These are phyloP conservation scores for Caiman crocodilus DNA, from an alignment of 2,797 vertebrate genomes.

Conservation along the genomic window DNA sequence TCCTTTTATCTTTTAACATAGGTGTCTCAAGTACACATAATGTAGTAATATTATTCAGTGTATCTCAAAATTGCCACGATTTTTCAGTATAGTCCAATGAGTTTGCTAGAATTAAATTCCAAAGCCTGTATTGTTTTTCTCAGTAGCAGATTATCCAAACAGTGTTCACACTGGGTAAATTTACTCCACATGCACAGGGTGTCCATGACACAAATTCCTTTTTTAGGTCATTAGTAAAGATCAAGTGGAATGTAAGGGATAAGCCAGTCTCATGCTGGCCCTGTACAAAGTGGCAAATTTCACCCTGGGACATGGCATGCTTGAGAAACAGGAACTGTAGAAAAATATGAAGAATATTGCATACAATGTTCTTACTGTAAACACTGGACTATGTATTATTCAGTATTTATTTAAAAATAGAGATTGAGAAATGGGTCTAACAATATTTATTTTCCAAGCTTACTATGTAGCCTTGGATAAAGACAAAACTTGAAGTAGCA, in stretches of 20 bases:
- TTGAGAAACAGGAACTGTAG: not conserved
- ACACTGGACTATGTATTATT: not conserved
- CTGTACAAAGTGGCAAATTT: not conserved
- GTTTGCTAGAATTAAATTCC: slow-evolving; percentile 28
- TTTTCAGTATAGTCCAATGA: not conserved
- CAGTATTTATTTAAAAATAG: slow-evolving; percentile 56
- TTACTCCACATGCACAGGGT: not conserved
- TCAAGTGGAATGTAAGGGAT: not conserved
- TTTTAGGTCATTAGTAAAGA: not conserved
- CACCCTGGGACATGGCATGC: not conserved
- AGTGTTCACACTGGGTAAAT: slow-evolving; percentile 36
- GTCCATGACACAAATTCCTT: not conserved
- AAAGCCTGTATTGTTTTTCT: slow-evolving; percentile 13
- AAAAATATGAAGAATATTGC: slow-evolving; percentile 12
- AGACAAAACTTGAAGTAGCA: slow-evolving; percentile 57
- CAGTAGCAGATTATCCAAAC: slow-evolving; percentile 3
- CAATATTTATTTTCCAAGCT: slow-evolving; percentile 37
- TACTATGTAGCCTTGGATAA: slow-evolving; percentile 56
- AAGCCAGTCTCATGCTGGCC: not conserved
- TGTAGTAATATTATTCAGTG: slow-evolving; percentile 43
- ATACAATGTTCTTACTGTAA: slow-evolving; percentile 23
- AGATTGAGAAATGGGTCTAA: slow-evolving; percentile 51
- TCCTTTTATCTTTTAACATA: slow-evolving; percentile 38
- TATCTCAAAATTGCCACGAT: slow-evolving; percentile 47
- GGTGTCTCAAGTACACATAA: slow-evolving; percentile 53